These are phyloP conservation scores for Eupithecia insigniata DNA, from an alignment of 2,888 invertebrate species.

Conservation along the genomic window DNA sequence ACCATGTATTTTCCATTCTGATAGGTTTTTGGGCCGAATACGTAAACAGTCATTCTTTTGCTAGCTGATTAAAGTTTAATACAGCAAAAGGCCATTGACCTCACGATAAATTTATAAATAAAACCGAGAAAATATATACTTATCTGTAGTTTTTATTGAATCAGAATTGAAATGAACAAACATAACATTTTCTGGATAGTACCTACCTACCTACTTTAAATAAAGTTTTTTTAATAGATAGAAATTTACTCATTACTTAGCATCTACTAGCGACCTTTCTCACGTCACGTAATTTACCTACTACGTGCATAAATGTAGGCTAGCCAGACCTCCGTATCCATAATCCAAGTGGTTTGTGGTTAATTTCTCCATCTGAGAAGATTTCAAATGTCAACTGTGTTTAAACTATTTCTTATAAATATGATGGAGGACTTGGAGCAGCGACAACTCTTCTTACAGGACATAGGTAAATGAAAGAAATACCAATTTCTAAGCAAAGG, in stretches of 20 bases:
- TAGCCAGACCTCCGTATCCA: too few species aligned
- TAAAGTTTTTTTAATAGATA: background rate
- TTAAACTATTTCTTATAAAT: too few species aligned
- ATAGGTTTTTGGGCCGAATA: constrained; percentile 13
- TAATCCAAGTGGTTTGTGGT: background rate
- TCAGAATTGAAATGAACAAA: background rate
- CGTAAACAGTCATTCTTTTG: background rate
- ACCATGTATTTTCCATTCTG: constrained; percentile 17
- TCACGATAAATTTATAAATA: background rate
- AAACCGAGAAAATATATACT: background rate
- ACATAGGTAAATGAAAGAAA: background rate
- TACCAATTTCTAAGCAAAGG: background rate
- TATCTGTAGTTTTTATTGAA: background rate
- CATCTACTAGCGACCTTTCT: background rate
- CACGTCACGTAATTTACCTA: background rate
- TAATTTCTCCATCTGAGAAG: background rate
- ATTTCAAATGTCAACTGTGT: background rate
- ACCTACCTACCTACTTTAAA: too few species aligned
- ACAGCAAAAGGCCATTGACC: background rate
- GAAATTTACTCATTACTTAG: background rate
- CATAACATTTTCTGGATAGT: background rate
- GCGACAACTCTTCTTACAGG: background rate
- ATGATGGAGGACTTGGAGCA: too few species aligned
- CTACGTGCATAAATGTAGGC: background rate
- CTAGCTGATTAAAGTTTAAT: constrained; percentile 8